Conservation (phyloP, 2,888 invertebrate genomes). For the Campopleginae sp. region DNA sequence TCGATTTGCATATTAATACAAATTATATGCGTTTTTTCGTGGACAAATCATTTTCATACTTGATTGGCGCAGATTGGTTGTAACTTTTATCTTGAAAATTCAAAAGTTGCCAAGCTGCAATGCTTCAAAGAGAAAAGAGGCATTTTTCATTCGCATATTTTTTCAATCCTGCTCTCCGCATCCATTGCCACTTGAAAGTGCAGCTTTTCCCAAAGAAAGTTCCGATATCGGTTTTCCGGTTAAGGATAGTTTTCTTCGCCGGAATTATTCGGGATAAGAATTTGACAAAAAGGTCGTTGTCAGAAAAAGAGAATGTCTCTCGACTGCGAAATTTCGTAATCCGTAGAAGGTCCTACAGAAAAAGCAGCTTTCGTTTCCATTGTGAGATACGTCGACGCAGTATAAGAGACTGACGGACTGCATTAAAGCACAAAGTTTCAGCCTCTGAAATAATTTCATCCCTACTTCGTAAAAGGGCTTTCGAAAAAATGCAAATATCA, state of each 20-base stretch:
- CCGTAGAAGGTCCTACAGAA: not conserved
- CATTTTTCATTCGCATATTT: not conserved
- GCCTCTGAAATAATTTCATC: not conserved
- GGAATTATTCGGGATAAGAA: not conserved
- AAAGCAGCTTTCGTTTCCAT: not conserved
- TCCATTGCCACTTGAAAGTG: not conserved
- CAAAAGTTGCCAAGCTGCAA: not conserved
- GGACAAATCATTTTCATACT: not conserved
- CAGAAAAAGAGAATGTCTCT: too few relatives aligned
- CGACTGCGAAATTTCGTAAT: not conserved
- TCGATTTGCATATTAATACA: slow-evolving; percentile 15
- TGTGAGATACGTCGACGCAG: not conserved
- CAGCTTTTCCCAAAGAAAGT: too few relatives aligned
- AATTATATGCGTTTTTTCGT: not conserved
- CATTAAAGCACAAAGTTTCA: not conserved
- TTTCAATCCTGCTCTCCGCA: not conserved
- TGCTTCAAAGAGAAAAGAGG: not conserved
- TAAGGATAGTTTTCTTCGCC: not conserved
- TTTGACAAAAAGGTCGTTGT: not conserved
- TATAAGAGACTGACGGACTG: not conserved
- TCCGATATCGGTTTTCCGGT: too few relatives aligned
- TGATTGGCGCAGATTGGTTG: not conserved
- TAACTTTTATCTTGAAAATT: not conserved
- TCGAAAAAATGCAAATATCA: not conserved
- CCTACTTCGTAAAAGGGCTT: not conserved